Conservation (phyloP, 2,113 vertebrate genomes). For the Dolichotis patagonum region DNA sequence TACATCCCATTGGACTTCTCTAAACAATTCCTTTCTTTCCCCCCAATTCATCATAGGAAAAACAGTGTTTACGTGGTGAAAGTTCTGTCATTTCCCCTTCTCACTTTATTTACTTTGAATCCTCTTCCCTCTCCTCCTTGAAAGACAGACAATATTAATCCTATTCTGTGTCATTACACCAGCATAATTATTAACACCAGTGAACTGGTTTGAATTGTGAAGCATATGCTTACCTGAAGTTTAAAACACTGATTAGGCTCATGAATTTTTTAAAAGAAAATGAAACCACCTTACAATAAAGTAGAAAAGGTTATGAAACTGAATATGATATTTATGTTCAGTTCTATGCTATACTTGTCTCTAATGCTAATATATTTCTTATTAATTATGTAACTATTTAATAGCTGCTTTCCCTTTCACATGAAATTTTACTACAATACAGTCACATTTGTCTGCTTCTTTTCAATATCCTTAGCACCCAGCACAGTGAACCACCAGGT, state of each 20-base stretch:
- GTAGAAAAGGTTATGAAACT: neutral
- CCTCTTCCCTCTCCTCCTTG: neutral
- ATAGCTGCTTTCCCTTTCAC: neutral
- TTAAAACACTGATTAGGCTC: neutral
- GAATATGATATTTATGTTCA: neutral
- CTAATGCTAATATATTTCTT: neutral
- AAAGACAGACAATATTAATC: neutral
- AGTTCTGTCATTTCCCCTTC: neutral
- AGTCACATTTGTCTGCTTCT: neutral
- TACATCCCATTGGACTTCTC: neutral
- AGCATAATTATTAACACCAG: neutral
- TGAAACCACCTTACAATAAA: neutral
- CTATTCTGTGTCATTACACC: neutral
- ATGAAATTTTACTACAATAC: neutral
- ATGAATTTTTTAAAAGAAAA: neutral
- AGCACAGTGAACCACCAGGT: neutral
- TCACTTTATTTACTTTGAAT: conserved; percentile 5
- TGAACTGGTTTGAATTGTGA: neutral
- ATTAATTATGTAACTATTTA: neutral
- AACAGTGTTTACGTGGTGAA: neutral
- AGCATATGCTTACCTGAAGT: neutral
- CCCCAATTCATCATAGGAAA: conserved; percentile 7
- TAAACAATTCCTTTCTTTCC: conserved; percentile 54
- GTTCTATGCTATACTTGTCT: neutral
- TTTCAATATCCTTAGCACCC: neutral